Evolutionary conservation across 2,888 invertebrate genomes (phyloP), one percentile per base, ranked within the genome.

Genomic region (Thecocarcelia acutangulata): DNA sequence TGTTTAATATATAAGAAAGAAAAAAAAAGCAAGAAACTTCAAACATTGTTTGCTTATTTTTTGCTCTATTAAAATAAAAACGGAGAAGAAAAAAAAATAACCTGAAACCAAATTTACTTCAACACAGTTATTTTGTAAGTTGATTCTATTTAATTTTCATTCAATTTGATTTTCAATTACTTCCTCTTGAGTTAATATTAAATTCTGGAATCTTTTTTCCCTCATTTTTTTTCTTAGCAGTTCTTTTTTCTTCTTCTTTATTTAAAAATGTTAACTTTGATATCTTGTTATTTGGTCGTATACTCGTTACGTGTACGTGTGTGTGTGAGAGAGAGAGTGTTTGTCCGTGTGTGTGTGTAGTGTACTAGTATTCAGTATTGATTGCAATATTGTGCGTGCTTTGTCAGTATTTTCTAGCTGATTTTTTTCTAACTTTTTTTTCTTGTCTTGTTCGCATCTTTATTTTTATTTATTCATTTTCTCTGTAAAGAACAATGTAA

Each of bases 111-210:
- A 68, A 70, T 84, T 84, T 70, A 78, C 80, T 79, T 58, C 52
- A 61, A 61, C 46, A 61, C 44, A 75, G 74, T 77, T 80, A 75
- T 83, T 81, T 83, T 77, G 75, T 73, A 75, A 84, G 61, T 84
- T 84, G 84, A 86, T 85, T 86, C 84, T 84, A 86, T 86, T 85
- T 86, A 86, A 86, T 86, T 86, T 85, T 84, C 85, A 85, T 86
- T 85, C 85, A 86, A 86, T 86, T 86, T 86, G 84, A 86, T 85
- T 86, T 86, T 84, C 85, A 85, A 86, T 86, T 85, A 85, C 83
- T 85, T 84, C 84, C 84, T 84, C 83, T 83, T 80, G 81, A 81
- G 79, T 85, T 84, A 68, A 83, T 84, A 82, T 82, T 74, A 83
- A 66, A 84, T 70, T 76, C 28, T 58, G 24, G 2, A 24, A 5